Evolutionary conservation across 2,888 invertebrate species (phyloP), one percentile per base, ranked within the genome.

Genomic region (Ptychoptera albimana): DNA sequence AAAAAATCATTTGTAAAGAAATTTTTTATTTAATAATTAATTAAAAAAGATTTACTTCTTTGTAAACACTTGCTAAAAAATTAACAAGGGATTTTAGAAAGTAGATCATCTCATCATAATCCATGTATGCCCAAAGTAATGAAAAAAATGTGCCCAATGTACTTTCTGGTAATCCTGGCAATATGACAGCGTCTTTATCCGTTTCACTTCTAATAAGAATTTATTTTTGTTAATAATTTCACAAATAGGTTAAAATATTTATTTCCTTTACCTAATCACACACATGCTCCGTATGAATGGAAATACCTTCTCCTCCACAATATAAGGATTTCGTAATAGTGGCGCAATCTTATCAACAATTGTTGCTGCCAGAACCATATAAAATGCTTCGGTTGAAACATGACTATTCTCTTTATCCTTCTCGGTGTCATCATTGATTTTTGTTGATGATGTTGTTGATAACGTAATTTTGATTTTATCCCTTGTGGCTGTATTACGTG

Each of bases 231-330:
- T 5, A 15, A 15, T 37, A n/a, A 16, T 10, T 32, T 5, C 29
- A 42, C 8, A 39, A 36, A 30, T 10, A 11, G 15, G 38, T 11
- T 35, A 29, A 40, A 35, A 40, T 12, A 31, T 15, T 12, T 37
- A 6, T 6, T 23, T 38, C 10, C 35, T 14, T 48, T 48, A 56
- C 56, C 55, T 53, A 15, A 52, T 42, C n/a, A 53, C 54, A 48
- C 56, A 55, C 49, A 63, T 52, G 39, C 54, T 53, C 9, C 51
- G 49, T 9, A 65, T 55, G 39, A 58, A 54, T 0, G 76, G 73
- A 35, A 85, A 64, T 45, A 86, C 66, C 48, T 79, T 74, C 9
- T 73, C 72, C 44, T 85, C 81, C 15, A 79, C 75, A 12, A 86
- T 71, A 55, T 82, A 85, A 0, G 80, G 71, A 37, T 75, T 66